These are phyloP conservation scores for Gymnocypris eckloni DNA, from an alignment of 2,797 vertebrate genomes.

Conservation along the genomic window DNA sequence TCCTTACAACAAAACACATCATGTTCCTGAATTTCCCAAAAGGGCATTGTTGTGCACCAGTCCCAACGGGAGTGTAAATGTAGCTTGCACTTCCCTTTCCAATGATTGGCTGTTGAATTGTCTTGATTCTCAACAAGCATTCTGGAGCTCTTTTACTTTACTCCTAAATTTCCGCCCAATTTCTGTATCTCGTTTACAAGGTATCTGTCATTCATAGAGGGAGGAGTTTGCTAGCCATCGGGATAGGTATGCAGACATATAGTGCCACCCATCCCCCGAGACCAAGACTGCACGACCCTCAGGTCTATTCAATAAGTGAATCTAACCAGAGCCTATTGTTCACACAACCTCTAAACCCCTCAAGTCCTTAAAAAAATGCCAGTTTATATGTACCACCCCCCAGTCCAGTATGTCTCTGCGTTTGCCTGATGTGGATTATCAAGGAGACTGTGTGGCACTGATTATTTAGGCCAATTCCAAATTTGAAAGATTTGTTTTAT, in stretches of 20 bases:
- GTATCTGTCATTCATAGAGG: slow-evolving; percentile 46
- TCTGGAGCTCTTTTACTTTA: slow-evolving; percentile 18
- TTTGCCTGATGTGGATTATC: slow-evolving; percentile 36
- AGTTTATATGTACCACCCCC: neutral
- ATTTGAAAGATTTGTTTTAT: neutral
- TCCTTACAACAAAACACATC: slow-evolving; percentile 25
- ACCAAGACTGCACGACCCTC: slow-evolving; percentile 31
- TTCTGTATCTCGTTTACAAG: slow-evolving; percentile 31
- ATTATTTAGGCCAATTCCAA: neutral
- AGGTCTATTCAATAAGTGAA: slow-evolving; percentile 41
- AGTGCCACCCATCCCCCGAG: slow-evolving; percentile 36
- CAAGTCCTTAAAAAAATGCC: slow-evolving; percentile 12
- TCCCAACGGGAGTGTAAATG: slow-evolving; percentile 22
- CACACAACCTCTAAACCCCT: slow-evolving; percentile 39
- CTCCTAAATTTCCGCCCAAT: slow-evolving; percentile 29
- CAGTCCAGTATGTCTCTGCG: neutral
- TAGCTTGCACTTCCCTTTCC: neutral
- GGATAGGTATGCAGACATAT: slow-evolving; percentile 32
- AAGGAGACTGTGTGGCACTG: neutral
- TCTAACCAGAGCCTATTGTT: slow-evolving; percentile 47
- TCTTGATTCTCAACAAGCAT: slow-evolving; percentile 13
- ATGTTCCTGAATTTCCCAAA: slow-evolving; percentile 15
- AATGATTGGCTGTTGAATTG: slow-evolving; percentile 32
- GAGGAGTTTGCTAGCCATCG: slow-evolving; percentile 45
- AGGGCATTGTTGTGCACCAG: slow-evolving; percentile 9